Evolutionary conservation across 1,140 invertebrate species (phyloP).

Genomic region (Hypothenemus hampei): DNA sequence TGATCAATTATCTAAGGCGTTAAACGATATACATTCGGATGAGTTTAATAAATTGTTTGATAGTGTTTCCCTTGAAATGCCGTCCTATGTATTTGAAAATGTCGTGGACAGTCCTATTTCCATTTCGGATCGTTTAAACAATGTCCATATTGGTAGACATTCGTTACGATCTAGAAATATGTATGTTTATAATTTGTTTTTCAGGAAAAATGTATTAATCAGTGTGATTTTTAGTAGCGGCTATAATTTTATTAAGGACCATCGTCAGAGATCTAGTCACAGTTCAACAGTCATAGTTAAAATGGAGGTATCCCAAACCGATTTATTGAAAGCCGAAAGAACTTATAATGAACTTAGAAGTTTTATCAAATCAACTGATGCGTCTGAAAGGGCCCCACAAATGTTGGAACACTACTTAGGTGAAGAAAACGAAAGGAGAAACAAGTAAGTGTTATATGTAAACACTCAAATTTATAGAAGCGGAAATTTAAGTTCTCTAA

Average conservation of each 20-base stretch:
- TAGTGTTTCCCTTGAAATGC: constrained; percentile 13
- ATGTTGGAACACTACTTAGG: constrained; percentile 33
- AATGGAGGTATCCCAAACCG: constrained; percentile 43
- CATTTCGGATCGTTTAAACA: constrained; percentile 1
- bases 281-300: too few species aligned
- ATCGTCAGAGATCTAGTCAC: too few species aligned
- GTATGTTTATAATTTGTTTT: too few species aligned
- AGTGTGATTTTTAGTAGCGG: too few species aligned
- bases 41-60: constrained; percentile 35
- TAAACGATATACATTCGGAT: constrained; percentile 34
- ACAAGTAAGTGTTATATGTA: constrained; percentile 9
- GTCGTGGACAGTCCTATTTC: neutral
- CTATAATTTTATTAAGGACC: too few species aligned
- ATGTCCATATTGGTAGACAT: neutral
- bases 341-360: constrained; percentile 28
- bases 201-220: too few species aligned
- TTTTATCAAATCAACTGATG: constrained; percentile 35
- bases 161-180: too few species aligned
- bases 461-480: neutral
- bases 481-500: too few species aligned
- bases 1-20: constrained; percentile 22
- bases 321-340: constrained; percentile 25
- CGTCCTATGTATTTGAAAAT: neutral
- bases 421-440: constrained; percentile 23
- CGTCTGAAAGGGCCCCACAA: constrained; percentile 14